Base-by-base conservation (phyloP, 2,113 vertebrate species). In the Capreolus pygargus region DNA sequence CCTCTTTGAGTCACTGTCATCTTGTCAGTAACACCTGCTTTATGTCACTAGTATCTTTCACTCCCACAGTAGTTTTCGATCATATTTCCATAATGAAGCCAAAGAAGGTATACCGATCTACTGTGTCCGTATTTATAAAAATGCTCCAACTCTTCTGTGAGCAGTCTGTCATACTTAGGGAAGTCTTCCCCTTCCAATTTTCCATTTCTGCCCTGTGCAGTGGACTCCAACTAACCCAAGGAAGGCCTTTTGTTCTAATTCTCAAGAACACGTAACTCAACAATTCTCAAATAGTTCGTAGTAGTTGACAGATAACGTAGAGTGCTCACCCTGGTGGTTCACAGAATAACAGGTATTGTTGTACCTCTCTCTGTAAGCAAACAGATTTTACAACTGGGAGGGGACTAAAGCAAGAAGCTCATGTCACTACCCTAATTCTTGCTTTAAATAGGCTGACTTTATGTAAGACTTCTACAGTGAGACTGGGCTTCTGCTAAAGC, bases 1-100 rank as follows among this genome's bases (percentile, higher is more conserved):
- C 7, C 58, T 97, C 28, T 54, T 39, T 11, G 50, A 52, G 12
- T 50, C n/a, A 27, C 30, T 95, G 52, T 84, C 87, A 84, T 92
- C 27, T 84, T 94, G 50, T 93, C 93, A 95, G 82, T 91, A 45
- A 83, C n/a, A 85, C n/a, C 58, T 89, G 82, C 61, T 95, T n/a
- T 86, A 79, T 79, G 43, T 57, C 64, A 93, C 10, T 36, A 57
- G 30, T 83, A 16, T 92, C 47, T 33, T 79, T 95, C 28, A 91
- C 39, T 81, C 21, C n/a, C 33, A 96, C 57, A 89, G 45, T 23
- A 95, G 52, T 74, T 96, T 92, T 76, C 39, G 76, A 58, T 89
- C 50, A 76, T 30, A 87, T 94, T 97, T 84, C 30, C 58, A 88
- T 55, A 90, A 93, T 47, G 21, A 86, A 96, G 55, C 28, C 43